Conservation (phyloP, 2,113 vertebrate species). For the Centropus unirufus region DNA sequence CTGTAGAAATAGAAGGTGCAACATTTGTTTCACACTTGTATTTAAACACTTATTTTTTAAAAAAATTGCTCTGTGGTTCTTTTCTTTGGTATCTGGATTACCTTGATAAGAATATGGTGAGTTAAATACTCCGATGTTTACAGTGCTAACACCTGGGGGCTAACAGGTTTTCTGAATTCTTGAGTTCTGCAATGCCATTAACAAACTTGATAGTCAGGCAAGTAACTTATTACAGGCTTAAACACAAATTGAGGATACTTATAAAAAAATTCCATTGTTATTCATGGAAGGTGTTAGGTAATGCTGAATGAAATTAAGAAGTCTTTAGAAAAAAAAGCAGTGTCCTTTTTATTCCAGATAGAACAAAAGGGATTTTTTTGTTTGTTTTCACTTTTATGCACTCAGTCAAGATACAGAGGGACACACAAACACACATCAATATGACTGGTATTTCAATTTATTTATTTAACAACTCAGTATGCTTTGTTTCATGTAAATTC, state of each 20-base stretch:
- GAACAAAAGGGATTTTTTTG: background rate
- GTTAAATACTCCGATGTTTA: background rate
- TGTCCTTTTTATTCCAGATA: background rate
- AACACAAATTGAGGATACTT: background rate
- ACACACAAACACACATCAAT: background rate
- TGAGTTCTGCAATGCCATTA: background rate
- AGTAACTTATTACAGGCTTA: background rate
- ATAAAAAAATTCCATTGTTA: background rate
- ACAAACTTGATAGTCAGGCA: background rate
- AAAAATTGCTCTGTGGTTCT: background rate
- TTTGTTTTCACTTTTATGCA: background rate
- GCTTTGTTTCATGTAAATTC: background rate
- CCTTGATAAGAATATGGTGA: background rate
- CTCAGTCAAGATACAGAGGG: background rate
- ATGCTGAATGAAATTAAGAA: background rate
- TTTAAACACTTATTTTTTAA: background rate
- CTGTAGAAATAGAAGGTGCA: background rate
- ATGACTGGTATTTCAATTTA: background rate
- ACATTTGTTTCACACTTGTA: background rate
- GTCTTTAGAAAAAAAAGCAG: background rate
- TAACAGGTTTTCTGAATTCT: background rate
- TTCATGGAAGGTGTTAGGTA: background rate
- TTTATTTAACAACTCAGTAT: background rate
- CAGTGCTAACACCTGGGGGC: background rate
- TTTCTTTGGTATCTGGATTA: background rate